phyloP scores from a whole-genome alignment of 2,888 invertebrate genomes.

The Metalampra italica region DNA sequence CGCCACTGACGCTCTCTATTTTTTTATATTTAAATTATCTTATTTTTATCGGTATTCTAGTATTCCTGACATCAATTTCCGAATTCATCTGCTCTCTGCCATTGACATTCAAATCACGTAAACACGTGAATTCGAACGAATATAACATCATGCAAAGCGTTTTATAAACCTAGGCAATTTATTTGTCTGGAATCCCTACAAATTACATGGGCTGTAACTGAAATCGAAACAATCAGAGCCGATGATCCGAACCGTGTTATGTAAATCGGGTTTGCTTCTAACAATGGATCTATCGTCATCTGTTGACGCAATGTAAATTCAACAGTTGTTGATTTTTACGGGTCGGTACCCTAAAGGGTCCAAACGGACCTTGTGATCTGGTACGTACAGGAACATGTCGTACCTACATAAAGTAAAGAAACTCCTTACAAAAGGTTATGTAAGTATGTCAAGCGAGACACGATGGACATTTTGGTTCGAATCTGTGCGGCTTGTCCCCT shows the following conservation, averaged over 20 bases:
- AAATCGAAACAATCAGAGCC: slow-evolving; percentile 68
- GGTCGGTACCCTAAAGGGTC: neutral
- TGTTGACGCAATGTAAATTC: slow-evolving; percentile 21
- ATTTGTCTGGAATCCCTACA: slow-evolving; percentile 63
- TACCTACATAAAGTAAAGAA: neutral
- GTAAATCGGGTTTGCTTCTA: slow-evolving; percentile 67
- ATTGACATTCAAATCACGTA: slow-evolving; percentile 4
- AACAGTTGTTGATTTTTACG: neutral
- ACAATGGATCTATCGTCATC: slow-evolving; percentile 54
- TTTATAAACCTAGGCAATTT: slow-evolving; percentile 52
- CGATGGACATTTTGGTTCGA: neutral
- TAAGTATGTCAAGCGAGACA: neutral
- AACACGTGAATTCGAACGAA: slow-evolving; percentile 16
- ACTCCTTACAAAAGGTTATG: neutral
- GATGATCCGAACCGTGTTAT: slow-evolving; percentile 68
- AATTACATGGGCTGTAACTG: slow-evolving; percentile 66
- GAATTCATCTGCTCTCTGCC: slow-evolving; percentile 1
- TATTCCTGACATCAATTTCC: too few relatives aligned
- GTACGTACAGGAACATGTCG: too few relatives aligned
- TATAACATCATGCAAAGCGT: slow-evolving; percentile 19
- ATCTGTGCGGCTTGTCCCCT: neutral
- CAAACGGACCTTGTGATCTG: neutral
- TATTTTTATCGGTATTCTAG: too few relatives aligned
- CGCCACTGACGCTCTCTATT: too few relatives aligned
- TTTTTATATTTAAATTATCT: too few relatives aligned